Evolutionary conservation across 2,113 vertebrate genomes (phyloP).

Genomic region (Notarius quadriscutis): DNA sequence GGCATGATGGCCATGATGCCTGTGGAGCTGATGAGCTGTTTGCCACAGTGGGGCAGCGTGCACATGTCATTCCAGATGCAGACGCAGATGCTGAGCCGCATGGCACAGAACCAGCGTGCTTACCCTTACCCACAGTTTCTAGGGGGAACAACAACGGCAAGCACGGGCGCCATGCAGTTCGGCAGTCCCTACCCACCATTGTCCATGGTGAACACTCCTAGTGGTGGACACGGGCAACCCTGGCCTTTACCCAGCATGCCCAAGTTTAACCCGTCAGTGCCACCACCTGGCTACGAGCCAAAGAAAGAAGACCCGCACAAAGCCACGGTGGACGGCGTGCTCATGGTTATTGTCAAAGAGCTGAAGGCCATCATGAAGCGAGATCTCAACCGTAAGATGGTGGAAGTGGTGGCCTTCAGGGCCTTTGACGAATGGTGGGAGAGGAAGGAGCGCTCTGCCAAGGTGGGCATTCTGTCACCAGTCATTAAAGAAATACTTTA

Average conservation of each 20-base stretch:
- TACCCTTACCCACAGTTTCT: conserved; percentile 87
- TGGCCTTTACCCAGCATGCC: conserved; percentile 83
- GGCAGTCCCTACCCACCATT: conserved; percentile 82
- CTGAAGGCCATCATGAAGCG: conserved; percentile 99
- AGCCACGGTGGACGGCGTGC: conserved; percentile 92
- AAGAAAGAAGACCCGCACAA: conserved; percentile 98
- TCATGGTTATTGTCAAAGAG: conserved; percentile 94
- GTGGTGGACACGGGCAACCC: conserved; percentile 75
- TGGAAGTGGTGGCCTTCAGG: conserved; percentile 96
- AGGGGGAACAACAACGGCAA: conserved; percentile 52
- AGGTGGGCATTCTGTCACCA: conserved; percentile 71
- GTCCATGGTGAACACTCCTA: conserved; percentile 71
- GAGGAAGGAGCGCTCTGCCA: conserved; percentile 92
- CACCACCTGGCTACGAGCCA: conserved; percentile 87
- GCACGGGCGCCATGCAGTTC: conserved; percentile 71
- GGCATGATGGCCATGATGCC: conserved; percentile 89
- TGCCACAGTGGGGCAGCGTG: conserved; percentile 91
- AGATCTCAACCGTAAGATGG: conserved; percentile 98
- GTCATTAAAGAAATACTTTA: neutral
- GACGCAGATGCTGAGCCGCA: conserved; percentile 96
- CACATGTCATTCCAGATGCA: conserved; percentile 99
- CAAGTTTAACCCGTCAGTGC: conserved; percentile 92
- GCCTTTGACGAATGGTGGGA: conserved; percentile 99
- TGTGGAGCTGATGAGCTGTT: conserved; percentile 88
- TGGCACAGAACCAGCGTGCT: conserved; percentile 86